Evolutionary conservation across 2,797 vertebrate species (phyloP), one percentile per base, ranked within the genome.

Genomic region (Eidolon dupreanum): DNA sequence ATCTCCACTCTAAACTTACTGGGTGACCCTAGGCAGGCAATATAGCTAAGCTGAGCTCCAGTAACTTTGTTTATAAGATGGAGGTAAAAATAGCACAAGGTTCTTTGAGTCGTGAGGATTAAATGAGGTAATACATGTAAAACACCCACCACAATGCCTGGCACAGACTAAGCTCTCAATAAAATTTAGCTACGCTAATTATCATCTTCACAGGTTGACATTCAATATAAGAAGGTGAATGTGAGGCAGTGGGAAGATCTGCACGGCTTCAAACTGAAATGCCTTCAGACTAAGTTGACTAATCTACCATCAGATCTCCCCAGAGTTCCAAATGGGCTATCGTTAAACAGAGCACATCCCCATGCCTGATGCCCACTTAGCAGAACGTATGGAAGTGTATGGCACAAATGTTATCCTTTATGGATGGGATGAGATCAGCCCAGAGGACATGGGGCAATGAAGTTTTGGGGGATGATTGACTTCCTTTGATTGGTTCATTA

Each of bases 41-140:
- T 5, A 20, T 41, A 68, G 20, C 4, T 8, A 33, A 26, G 5
- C 22, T 38, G 43, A 66, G 17, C 11, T 74, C 74, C 43, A 65
- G 81, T 16, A 28, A 65, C 24, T 24, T 68, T 71, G 5, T 26
- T 41, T 63, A 53, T 65, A 66, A 85, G 16, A 51, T 6, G 24
- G 36, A 6, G 31, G 12, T 51, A 43, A 85, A 94, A 79, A 75
- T 0, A 7, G 41, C 19, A 57, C 41, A 16, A 41, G 59, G 28
- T 75, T 88, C 49, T 84, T 46, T 38, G 31, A 51, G 41, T 78
- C 85, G 20, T 46, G 74, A 85, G 53, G 55, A 85, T 57, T 43
- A 57, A 85, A 33, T 73, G 81, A 70, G 6, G 13, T 66, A 15
- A 53, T 20, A 43, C 33, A 59, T 31, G 13, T 5, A 84, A 79